These are phyloP conservation scores for Lordiphosa collinella DNA, from an alignment of 1,140 invertebrate species.

Conservation along the genomic window DNA sequence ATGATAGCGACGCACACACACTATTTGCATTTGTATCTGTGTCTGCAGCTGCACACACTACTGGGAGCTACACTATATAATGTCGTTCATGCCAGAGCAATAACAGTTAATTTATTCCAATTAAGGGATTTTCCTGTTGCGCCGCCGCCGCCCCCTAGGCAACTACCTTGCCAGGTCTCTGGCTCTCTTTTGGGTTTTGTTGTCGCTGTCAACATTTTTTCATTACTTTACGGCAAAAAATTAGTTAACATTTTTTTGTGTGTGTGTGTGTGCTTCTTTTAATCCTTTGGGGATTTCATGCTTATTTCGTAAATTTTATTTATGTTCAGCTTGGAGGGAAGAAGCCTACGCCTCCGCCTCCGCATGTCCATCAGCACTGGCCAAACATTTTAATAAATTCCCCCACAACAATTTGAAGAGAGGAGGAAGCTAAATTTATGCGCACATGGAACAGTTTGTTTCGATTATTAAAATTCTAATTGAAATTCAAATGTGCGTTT, in stretches of 20 bases:
- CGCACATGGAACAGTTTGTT: conserved; percentile 53
- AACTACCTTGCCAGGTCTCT: conserved; percentile 14
- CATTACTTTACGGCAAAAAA: conserved; percentile 60
- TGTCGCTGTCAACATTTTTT: conserved; percentile 56
- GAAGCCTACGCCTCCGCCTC: no score
- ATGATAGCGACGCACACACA: background rate
- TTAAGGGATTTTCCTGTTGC: conserved; percentile 79
- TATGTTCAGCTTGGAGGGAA: conserved; percentile 47
- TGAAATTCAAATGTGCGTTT: conserved; percentile 72
- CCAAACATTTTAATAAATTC: conserved; percentile 68
- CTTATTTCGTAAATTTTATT: conserved; percentile 69
- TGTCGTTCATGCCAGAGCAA: conserved; percentile 57
- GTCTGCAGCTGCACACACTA: conserved; percentile 1
- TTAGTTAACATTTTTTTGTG: conserved; percentile 34
- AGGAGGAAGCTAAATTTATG: conserved; percentile 66
- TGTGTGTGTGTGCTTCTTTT: background rate
- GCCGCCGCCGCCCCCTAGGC: conserved; percentile 16
- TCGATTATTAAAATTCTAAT: conserved; percentile 78
- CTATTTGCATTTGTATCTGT: background rate
- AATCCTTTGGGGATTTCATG: conserved; percentile 60
- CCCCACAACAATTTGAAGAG: conserved; percentile 38
- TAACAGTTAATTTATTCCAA: conserved; percentile 79
- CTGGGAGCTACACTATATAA: background rate
- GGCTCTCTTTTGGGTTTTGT: conserved; percentile 46
- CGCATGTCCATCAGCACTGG: conserved; percentile 46